These are phyloP conservation scores for Trigoniulus corallinus DNA, from an alignment of 1,140 invertebrate species.

Conservation along the genomic window DNA sequence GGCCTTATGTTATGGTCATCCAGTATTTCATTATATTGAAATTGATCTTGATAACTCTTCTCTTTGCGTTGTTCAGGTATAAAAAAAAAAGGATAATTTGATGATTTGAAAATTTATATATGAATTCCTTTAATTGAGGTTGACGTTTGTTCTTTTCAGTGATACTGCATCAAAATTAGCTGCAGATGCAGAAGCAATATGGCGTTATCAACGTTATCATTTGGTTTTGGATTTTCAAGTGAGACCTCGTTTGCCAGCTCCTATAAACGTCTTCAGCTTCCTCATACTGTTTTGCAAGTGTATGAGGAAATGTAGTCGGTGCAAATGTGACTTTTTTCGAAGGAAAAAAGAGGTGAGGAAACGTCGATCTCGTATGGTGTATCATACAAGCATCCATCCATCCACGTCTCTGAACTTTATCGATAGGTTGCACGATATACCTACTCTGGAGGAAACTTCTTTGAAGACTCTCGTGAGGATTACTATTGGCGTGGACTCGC, in stretches of 20 bases:
- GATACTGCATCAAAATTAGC: conserved; percentile 23
- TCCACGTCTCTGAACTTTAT: neutral
- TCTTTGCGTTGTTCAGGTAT: conserved; percentile 31
- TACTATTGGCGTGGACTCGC: neutral
- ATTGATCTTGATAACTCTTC: conserved; percentile 27
- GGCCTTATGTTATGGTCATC: conserved; percentile 26
- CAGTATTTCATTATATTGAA: conserved; percentile 30
- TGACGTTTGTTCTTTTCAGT: conserved; percentile 15
- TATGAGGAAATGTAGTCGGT: neutral
- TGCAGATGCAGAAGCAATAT: conserved; percentile 25
- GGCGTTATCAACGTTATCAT: conserved; percentile 32
- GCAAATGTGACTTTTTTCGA: neutral
- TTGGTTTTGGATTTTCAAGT: conserved; percentile 31
- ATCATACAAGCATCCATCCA: neutral
- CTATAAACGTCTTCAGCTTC: conserved; percentile 23
- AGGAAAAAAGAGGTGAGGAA: neutral
- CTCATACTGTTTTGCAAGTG: conserved; percentile 12
- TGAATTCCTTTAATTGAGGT: neutral
- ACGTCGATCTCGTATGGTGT: neutral
- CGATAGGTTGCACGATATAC: neutral
- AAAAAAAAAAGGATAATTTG: too few relatives aligned
- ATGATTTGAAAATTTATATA: neutral
- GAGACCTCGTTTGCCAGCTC: conserved; percentile 19
- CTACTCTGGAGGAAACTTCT: neutral
- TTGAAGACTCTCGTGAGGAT: neutral